Conservation (phyloP, 2,113 vertebrate species). For the Psephotus haematonotus region DNA sequence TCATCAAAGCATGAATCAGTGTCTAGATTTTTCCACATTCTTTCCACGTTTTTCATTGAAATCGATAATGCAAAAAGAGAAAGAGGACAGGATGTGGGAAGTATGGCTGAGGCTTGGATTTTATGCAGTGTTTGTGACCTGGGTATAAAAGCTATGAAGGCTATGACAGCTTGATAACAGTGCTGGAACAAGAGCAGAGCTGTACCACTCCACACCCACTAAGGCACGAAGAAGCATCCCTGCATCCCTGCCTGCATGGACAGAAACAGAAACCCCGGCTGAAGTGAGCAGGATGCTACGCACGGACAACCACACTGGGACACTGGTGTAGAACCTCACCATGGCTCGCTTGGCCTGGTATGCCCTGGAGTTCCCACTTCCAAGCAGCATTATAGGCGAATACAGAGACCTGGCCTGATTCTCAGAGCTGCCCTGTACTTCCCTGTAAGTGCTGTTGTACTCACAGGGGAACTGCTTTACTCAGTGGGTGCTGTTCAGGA, state of each 20-base stretch:
- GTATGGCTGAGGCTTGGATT: not conserved
- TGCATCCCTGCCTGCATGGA: too few relatives aligned
- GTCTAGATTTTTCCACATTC: not conserved
- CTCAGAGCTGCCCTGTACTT: not conserved
- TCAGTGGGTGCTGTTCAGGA: not conserved
- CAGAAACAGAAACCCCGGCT: not conserved
- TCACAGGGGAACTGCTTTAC: not conserved
- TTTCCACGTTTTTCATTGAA: not conserved
- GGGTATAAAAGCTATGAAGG: not conserved
- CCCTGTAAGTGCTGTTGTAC: not conserved
- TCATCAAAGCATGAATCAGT: not conserved
- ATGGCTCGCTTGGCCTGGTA: accelerated
- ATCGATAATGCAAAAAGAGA: not conserved
- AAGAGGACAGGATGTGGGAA: not conserved
- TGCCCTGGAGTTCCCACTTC: not conserved
- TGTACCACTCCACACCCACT: not conserved
- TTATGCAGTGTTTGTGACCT: not conserved
- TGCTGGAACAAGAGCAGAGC: not conserved
- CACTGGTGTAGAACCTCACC: not conserved
- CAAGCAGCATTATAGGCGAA: too few relatives aligned
- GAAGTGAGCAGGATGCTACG: not conserved
- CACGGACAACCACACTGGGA: not conserved
- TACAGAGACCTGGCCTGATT: too few relatives aligned
- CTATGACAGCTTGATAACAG: not conserved
- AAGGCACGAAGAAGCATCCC: not conserved